Conservation (phyloP, 2,888 invertebrate species). For the Teleiodes luculella region DNA sequence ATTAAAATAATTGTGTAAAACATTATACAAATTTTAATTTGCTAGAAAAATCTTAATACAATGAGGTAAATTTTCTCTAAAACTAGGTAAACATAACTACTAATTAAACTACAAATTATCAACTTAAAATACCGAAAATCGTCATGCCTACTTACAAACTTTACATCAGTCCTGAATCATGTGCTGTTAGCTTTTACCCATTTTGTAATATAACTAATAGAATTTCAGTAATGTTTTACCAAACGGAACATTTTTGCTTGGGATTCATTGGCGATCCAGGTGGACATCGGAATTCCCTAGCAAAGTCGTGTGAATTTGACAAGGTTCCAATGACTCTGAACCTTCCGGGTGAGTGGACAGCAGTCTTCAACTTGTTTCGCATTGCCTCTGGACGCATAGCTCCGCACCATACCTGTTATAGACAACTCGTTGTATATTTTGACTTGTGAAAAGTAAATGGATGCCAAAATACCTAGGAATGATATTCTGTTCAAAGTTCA, state of each 20-base stretch:
- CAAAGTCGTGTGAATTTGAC: constrained; percentile 87
- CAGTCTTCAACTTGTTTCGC: constrained; percentile 87
- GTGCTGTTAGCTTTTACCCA: too few species aligned
- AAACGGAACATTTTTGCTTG: constrained; percentile 85
- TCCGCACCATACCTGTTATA: constrained; percentile 85
- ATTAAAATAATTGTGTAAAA: background rate
- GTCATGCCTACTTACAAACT: background rate
- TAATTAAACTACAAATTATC: constrained; percentile 14
- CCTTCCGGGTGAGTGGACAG: constrained; percentile 90
- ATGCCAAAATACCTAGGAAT: background rate
- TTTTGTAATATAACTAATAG: too few species aligned
- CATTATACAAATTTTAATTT: background rate
- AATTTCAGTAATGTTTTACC: too few species aligned
- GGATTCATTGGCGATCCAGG: constrained; percentile 90
- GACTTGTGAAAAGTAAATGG: background rate
- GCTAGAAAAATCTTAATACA: constrained; percentile 20
- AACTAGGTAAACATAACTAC: constrained; percentile 6
- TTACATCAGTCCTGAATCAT: background rate
- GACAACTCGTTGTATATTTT: background rate
- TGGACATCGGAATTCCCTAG: constrained; percentile 84
- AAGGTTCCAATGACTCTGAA: constrained; percentile 89
- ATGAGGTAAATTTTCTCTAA: constrained; percentile 16
- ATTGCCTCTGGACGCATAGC: constrained; percentile 89
- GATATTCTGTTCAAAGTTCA: too few species aligned
- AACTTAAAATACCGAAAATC: constrained; percentile 16